Conservation (phyloP, 2,113 vertebrate genomes). For the Excalfactoria chinensis region DNA sequence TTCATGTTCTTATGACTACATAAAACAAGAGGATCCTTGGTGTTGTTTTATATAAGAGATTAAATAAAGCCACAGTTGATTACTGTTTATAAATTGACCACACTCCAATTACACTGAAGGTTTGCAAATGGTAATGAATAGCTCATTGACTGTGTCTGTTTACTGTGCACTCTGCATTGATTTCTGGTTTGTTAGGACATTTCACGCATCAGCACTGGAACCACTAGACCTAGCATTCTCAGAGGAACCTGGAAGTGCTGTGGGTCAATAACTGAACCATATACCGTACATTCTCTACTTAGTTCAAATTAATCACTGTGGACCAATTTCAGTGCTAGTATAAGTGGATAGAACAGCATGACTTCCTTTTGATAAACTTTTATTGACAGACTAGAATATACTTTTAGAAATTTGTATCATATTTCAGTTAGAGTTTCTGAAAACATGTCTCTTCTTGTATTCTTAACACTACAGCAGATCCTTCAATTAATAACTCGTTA, state of each 20-base stretch:
- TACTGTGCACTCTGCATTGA: slow-evolving; percentile 23
- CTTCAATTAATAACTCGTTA: background rate
- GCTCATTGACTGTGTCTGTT: slow-evolving; percentile 45
- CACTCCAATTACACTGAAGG: slow-evolving; percentile 5
- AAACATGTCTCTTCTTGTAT: background rate
- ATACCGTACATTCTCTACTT: background rate
- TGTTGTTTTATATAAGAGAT: background rate
- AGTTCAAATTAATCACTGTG: slow-evolving; percentile 36
- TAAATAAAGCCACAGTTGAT: slow-evolving; percentile 32
- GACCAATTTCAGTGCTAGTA: background rate
- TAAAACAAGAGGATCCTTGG: background rate
- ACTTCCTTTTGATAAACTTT: background rate
- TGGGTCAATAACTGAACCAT: slow-evolving; percentile 1
- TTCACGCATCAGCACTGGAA: slow-evolving; percentile 39
- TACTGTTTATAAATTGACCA: slow-evolving; percentile 44
- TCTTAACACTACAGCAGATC: background rate
- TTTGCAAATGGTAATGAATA: slow-evolving; percentile 62
- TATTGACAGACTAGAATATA: background rate
- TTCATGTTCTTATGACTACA: background rate
- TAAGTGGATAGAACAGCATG: background rate
- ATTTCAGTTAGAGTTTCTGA: background rate
- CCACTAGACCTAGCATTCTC: background rate
- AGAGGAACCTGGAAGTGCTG: background rate
- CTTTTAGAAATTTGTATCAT: background rate
- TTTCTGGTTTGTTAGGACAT: slow-evolving; percentile 56